A percentile compares a stretch with the other conserved stretches of the same genome.
Conservation (phyloP, 2,113 vertebrate genomes). For the Trogon surrucura region DNA sequence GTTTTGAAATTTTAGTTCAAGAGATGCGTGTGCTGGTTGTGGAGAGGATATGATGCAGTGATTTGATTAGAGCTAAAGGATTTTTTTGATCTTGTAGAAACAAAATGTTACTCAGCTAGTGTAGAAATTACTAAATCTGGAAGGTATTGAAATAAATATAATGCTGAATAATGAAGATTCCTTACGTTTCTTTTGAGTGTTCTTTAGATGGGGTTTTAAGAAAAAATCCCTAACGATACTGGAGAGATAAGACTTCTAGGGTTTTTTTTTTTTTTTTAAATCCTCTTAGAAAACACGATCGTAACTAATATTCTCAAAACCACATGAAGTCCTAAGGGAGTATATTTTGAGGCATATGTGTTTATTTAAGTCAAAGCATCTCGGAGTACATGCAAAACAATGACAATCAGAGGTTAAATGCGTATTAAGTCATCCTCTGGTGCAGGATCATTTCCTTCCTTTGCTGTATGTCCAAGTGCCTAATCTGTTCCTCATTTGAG, state of each 20-base stretch:
- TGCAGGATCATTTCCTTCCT: slow-evolving; percentile 61
- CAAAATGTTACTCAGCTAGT: slow-evolving; percentile 22
- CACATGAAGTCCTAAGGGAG: slow-evolving; percentile 24
- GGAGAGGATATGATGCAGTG: slow-evolving; percentile 1
- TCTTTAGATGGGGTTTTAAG: not conserved
- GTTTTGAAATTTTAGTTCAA: not conserved
- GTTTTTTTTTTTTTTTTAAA: not conserved
- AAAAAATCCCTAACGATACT: not conserved
- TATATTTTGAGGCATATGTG: slow-evolving; percentile 27
- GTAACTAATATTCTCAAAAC: slow-evolving; percentile 30
- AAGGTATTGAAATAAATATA: slow-evolving; percentile 12
- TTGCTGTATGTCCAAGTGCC: not conserved
- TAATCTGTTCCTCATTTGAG: slow-evolving; percentile 42
- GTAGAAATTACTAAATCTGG: slow-evolving; percentile 32
- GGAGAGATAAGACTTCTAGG: not conserved
- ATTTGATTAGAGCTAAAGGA: slow-evolving; percentile 42
- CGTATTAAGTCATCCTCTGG: slow-evolving; percentile 5
- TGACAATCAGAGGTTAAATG: slow-evolving; percentile 39
- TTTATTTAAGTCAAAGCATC: slow-evolving; percentile 2
- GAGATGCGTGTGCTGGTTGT: not conserved
- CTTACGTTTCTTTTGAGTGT: slow-evolving; percentile 7
- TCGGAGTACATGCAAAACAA: slow-evolving; percentile 35
- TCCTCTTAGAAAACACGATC: slow-evolving; percentile 28
- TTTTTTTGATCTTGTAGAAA: slow-evolving; percentile 6
- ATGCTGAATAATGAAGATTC: slow-evolving; percentile 56